These are phyloP conservation scores for Villa cingulata DNA, from an alignment of 2,888 invertebrate species.

Conservation along the genomic window DNA sequence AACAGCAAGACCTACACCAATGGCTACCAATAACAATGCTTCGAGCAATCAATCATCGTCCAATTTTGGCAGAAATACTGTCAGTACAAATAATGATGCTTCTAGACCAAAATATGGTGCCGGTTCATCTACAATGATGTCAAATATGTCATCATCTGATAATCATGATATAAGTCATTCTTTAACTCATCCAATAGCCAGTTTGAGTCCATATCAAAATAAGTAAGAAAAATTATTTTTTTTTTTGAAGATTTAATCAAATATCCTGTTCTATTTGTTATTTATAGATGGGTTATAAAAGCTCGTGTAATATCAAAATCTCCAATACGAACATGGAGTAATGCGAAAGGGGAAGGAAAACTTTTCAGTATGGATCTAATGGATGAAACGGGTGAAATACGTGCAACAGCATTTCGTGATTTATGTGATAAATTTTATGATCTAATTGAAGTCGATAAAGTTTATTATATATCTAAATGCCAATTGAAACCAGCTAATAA, in stretches of 20 bases:
- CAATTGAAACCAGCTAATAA: conserved; percentile 89
- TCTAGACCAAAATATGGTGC: no score
- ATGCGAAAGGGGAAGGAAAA: conserved; percentile 85
- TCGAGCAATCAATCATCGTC: no score
- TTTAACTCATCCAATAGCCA: conserved; percentile 52
- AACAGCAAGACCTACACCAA: conserved; percentile 12
- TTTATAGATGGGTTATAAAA: conserved; percentile 81
- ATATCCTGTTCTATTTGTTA: no score
- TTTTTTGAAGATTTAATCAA: no score
- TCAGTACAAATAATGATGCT: no score
- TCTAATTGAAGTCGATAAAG: conserved; percentile 72
- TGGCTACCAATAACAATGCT: no score
- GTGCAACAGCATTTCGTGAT: conserved; percentile 80
- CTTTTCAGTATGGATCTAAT: conserved; percentile 85
- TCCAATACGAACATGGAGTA: conserved; percentile 73
- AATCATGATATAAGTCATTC: conserved; percentile 33
- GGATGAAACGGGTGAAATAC: conserved; percentile 88
- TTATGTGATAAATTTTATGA: conserved; percentile 80
- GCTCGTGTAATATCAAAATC: conserved; percentile 77
- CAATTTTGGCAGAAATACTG: no score
- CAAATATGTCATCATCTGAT: conserved; percentile 16
- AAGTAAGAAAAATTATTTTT: conserved; percentile 47
- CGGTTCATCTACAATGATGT: conserved; percentile 12
- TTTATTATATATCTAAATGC: conserved; percentile 78
- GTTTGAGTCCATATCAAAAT: conserved; percentile 87